These are phyloP conservation scores for Cryptus viduatorius DNA, from an alignment of 2,888 invertebrate genomes.

Conservation along the genomic window DNA sequence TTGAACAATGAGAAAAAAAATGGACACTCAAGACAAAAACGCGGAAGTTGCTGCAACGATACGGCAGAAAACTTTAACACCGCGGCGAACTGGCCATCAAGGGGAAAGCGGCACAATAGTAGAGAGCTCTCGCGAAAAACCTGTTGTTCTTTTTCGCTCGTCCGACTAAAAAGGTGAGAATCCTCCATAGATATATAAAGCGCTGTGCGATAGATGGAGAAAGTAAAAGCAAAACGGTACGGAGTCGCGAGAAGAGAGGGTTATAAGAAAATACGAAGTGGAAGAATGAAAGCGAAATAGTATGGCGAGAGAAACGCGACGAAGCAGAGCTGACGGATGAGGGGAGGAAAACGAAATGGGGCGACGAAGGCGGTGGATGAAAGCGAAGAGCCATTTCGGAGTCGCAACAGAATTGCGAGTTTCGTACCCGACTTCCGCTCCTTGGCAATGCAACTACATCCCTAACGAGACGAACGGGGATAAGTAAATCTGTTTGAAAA, in stretches of 20 bases:
- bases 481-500: constrained; percentile 47
- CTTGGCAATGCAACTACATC: constrained; percentile 3
- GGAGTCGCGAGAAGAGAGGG: constrained; percentile 28
- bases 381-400: constrained; percentile 53
- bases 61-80: constrained; percentile 18
- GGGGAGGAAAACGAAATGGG: constrained; percentile 57
- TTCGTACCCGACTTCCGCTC: constrained; percentile 30
- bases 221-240: constrained; percentile 32
- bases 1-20: constrained; percentile 3
- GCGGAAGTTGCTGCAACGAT: constrained; percentile 14
- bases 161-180: constrained; percentile 44
- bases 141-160: constrained; percentile 43
- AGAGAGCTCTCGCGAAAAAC: constrained; percentile 43
- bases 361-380: constrained; percentile 48
- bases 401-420: constrained; percentile 41
- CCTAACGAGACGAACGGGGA: constrained; percentile 1
- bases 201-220: constrained; percentile 46
- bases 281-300: constrained; percentile 49
- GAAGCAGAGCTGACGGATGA: constrained; percentile 24
- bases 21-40: constrained; percentile 23
- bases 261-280: constrained; percentile 62
- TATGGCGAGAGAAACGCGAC: constrained; percentile 20
- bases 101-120: constrained; percentile 46
- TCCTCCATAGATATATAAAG: constrained; percentile 48
- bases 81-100: constrained; percentile 15